These are phyloP conservation scores for Drosophila monieri DNA, from an alignment of 2,888 invertebrate genomes.

Conservation along the genomic window DNA sequence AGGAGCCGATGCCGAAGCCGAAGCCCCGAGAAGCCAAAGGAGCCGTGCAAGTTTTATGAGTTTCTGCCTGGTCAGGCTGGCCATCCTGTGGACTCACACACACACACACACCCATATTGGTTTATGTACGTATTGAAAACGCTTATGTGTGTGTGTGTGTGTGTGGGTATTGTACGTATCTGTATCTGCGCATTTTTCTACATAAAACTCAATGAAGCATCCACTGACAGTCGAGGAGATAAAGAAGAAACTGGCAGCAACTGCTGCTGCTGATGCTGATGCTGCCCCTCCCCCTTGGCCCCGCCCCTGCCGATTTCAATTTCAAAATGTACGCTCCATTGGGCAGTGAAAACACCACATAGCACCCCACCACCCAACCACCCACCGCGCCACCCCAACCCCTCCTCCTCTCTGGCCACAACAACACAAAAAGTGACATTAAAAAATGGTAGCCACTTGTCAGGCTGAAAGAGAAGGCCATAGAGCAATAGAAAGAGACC, in stretches of 20 bases:
- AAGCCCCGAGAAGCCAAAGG: slow-evolving; percentile 1
- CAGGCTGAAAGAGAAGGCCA: slow-evolving; percentile 43
- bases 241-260: slow-evolving; percentile 58
- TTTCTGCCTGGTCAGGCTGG: slow-evolving; percentile 43
- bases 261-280: slow-evolving; percentile 27
- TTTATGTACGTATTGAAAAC: slow-evolving; percentile 6
- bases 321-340: slow-evolving; percentile 76
- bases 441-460: slow-evolving; percentile 75
- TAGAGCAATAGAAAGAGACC: background rate
- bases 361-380: background rate
- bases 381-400: background rate
- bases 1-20: background rate
- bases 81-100: slow-evolving; percentile 17
- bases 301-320: slow-evolving; percentile 63
- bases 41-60: slow-evolving; percentile 63
- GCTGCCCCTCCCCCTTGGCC: slow-evolving; percentile 7
- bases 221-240: slow-evolving; percentile 54
- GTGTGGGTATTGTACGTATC: background rate
- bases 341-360: slow-evolving; percentile 55
- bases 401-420: background rate
- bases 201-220: slow-evolving; percentile 75
- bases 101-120: slow-evolving; percentile 4
- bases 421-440: slow-evolving; percentile 71
- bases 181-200: slow-evolving; percentile 35
- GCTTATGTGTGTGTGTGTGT: slow-evolving; percentile 5